Evolutionary conservation across 2,113 vertebrate genomes (phyloP), one percentile per base, ranked within the genome.

Genomic region (Thamnaconus septentrionalis): DNA sequence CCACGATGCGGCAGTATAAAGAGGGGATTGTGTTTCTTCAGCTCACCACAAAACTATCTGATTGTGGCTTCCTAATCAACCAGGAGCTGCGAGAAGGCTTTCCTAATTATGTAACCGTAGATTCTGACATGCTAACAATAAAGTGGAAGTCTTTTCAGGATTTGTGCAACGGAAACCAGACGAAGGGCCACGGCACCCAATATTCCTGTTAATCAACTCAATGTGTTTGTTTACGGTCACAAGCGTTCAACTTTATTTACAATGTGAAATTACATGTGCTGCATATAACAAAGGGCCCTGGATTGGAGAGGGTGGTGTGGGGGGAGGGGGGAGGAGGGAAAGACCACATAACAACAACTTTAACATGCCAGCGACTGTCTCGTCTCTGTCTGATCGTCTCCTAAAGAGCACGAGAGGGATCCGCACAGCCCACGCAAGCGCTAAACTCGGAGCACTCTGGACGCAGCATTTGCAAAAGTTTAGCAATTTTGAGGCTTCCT

Each of bases 21-120:
- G 88, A 85, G 77, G 76, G 87, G 88, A 89, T 91, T 92, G 92
- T 93, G 63, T 88, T 90, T 91, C 84, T 83, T 88, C 90, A 89
- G 70, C 48, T 82, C 86, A 78, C 82, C 90, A 91, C 82, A 88
- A 89, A 89, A 87, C 73, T 64, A 85, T 85, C 86, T 85, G 87
- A 92, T 91, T 91, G 88, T 87, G 84, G 81, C 75, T 85, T 91
- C 86, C 78, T 85, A 88, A 88, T 91, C 87, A 91, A 77, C 86
- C 84, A 83, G 86, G 75, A 84, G 76, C 76, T 68, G 76, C 7
- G 70, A 86, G 63, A 64, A 86, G 54, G 77, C 68, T 75, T 82
- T 81, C 62, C 83, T 85, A 86, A 91, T 92, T 90, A 90, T 85
- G 83, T 91, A 89, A 91, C 81, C 69, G 75, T 78, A 80, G 74